Evolutionary conservation across 2,797 vertebrate species (phyloP), one percentile per base, ranked within the genome.

Genomic region (Sandelia bainsii): DNA sequence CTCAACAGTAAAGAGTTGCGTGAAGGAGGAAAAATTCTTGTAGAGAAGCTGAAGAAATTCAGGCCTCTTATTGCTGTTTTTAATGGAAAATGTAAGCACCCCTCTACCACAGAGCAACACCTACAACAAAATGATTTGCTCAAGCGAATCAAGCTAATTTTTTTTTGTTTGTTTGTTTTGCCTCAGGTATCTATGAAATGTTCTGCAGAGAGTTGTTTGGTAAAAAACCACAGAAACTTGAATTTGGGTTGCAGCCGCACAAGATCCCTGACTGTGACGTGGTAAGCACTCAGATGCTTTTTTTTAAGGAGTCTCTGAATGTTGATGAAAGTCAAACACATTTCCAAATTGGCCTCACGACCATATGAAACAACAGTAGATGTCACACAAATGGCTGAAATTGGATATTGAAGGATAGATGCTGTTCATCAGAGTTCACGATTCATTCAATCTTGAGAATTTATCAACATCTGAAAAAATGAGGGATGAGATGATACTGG

Each of bases 201-300:
- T 99, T 99, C 94, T 98, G 98, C 93, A 96, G 95, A 93, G 98
- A 99, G 86, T 87, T 99, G 86, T 99, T 99, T 94, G 98, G 98
- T 72, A 96, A 98, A 87, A 99, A 96, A 87, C 95, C 98, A 74
- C 96, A 97, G 91, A 97, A 95, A 3, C 93, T 99, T 64, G 94
- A 97, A n/a, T 99, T 99, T 91, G 98, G 98, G 77, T 87, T 99
- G 84, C 98, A 99, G 87, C 97, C 97, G 0, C 96, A 98, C 92
- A 97, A 95, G 86, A 96, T 99, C 83, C 97, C 97, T 6, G 98
- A 99, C 59, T 98, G 96, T 80, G 97, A 99, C 60, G 98, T 97
- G 75, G 98, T 99, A 92, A 96, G 96, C 22, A 16, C 20, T 34
- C 1, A 0, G 8, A 37, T 8, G 14, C 19, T 20, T 61, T 29